phyloP scores from a whole-genome alignment of 2,888 invertebrate species.

The Eudemis profundana region DNA sequence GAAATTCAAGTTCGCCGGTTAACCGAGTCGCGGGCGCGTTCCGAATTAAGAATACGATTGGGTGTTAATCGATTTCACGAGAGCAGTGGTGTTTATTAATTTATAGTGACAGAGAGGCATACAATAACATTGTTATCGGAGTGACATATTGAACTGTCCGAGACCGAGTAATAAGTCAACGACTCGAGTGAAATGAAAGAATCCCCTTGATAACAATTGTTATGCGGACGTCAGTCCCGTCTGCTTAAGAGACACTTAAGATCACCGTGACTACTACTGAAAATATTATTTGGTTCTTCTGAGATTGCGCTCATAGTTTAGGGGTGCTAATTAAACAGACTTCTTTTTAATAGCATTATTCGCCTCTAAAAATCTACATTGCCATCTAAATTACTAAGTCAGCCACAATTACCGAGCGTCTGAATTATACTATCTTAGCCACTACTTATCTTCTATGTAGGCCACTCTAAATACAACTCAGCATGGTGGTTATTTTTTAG shows the following conservation, averaged over 20 bases:
- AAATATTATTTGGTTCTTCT: slow-evolving; percentile 3
- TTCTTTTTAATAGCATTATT: too few species aligned
- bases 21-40: slow-evolving; percentile 49
- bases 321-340: neutral
- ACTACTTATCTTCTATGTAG: too few species aligned
- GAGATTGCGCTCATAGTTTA: neutral
- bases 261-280: neutral
- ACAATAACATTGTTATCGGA: slow-evolving; percentile 74
- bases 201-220: slow-evolving; percentile 60
- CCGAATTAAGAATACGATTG: slow-evolving; percentile 30
- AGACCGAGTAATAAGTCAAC: slow-evolving; percentile 72
- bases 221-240: slow-evolving; percentile 51
- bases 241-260: slow-evolving; percentile 39
- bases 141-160: slow-evolving; percentile 68
- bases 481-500: too few species aligned
- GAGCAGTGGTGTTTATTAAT: slow-evolving; percentile 56
- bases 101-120: slow-evolving; percentile 50
- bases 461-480: too few species aligned
- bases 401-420: too few species aligned
- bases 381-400: too few species aligned
- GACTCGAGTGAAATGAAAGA: slow-evolving; percentile 70
- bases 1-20: slow-evolving; percentile 65
- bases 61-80: slow-evolving; percentile 46
- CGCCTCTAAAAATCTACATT: too few species aligned
- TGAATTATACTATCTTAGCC: too few species aligned